Base-by-base conservation (phyloP, 2,888 invertebrate species). In the Protophormia terraenovae region DNA sequence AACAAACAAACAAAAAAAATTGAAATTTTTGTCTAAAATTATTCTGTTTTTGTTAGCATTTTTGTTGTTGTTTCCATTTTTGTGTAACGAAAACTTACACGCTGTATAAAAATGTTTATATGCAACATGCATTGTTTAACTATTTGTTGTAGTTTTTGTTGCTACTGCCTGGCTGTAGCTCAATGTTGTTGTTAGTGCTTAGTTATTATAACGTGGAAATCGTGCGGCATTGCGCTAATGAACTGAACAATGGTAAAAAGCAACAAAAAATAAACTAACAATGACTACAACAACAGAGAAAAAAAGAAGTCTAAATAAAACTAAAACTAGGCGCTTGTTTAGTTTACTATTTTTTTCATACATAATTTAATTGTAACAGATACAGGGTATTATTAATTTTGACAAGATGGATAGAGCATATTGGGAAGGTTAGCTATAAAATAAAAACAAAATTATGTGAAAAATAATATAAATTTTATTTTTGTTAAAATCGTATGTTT, bases 221-320 rank as follows among this genome's bases (percentile, higher is more conserved):
- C 90, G 90, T 90, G 91, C 87, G 86, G 77, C 88, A 84, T 86
- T 88, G 89, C 89, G 89, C 90, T 90, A 90, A 91, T 90, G 91
- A 91, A 90, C 91, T 89, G 87, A 80, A 90, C 90, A 90, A 90
- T 89, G 88, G 87, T 50, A 58, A 53, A 69, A 58, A 29, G 50
- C 16, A 58, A 58, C 19, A 35, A 12, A 5, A 2, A 41, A 6
- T 6, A 60, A 16, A 16, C n/a, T n/a, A n/a, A 35, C 4, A 69
- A 60, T 14, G 45, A 55, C 16, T 29, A 60, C 8, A 45, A 14
- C 5, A 45, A 12, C 3, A 12, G n/a, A 22, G 3, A 60, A 7
- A 35, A 3, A 29, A n/a, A 19, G 10, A 35, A 35, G 16, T 24
- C 35, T 24, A 67, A 67, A 58, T 45, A 72, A 45, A 73, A 32